Evolutionary conservation across 2,797 vertebrate genomes (phyloP), one percentile per base, ranked within the genome.

Genomic region (Poecile montanus): DNA sequence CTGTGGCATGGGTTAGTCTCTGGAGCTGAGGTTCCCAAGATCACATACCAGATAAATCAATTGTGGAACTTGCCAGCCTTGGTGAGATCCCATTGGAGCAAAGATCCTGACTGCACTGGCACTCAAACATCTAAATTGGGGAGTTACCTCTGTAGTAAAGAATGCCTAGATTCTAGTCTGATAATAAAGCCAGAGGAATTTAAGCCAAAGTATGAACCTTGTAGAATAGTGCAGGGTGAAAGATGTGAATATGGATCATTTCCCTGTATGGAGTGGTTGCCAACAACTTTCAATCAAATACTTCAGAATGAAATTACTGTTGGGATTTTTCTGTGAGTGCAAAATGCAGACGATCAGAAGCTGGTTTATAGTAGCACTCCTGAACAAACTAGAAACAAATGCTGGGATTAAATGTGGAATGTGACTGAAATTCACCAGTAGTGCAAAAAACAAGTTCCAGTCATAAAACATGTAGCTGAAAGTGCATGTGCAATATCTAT

Each of bases 161-260:
- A 93, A 91, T 87, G 67, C 71, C 63, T 80, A 87, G 73, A 88
- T 94, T 90, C 85, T 87, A 85, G 53, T 58, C 74, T 79, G 85
- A 60, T 87, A 65, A 66, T 78, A 81, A 76, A 94, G 57, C 63
- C 77, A 86, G 63, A 60, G 74, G 60, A 70, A 94, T 86, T 89
- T 91, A 88, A 91, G 88, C 83, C 92, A 82, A 85, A 63, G 14
- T 57, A 65, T 78, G 71, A 95, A 81, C 70, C 62, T 84, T 73
- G 57, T 85, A 70, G 82, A 86, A 56, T 53, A 51, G 50, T 42
- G 45, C 54, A 86, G 79, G 76, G 73, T 92, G 83, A 62, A 89
- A 85, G n/a, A 42, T 42, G 61, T 22, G 44, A 84, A 71, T 95
- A 89, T 88, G 87, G 85, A 95, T 94, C 40, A 17, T 75, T 86